Percentiles rank a stretch among this genome's conserved stretches.
phyloP scores from a whole-genome alignment of 2,113 vertebrate genomes.

The Rousettus leschenaultii region DNA sequence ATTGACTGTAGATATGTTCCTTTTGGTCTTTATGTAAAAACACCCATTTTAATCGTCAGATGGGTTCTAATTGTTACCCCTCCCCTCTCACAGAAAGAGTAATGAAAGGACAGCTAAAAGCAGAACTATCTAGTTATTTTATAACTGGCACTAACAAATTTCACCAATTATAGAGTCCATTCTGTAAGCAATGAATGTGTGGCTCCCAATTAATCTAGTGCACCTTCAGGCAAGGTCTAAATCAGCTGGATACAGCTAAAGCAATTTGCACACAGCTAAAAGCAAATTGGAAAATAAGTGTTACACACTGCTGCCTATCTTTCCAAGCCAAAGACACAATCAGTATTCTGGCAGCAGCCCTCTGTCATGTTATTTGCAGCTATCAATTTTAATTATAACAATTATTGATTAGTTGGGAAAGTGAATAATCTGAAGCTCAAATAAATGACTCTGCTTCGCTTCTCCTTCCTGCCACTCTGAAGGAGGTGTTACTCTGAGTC shows the following conservation, averaged over 20 bases:
- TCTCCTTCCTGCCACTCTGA: background rate
- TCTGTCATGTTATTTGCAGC: conserved; percentile 88
- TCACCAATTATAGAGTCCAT: conserved; percentile 88
- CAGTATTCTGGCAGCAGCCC: conserved; percentile 85
- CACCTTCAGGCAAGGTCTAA: conserved; percentile 91
- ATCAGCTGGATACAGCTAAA: conserved; percentile 90
- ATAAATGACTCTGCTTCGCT: conserved; percentile 55
- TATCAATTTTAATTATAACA: conserved; percentile 94
- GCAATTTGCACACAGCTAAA: conserved; percentile 91
- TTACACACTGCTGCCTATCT: conserved; percentile 85
- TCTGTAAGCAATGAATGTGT: conserved; percentile 90
- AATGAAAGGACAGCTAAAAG: conserved; percentile 80
- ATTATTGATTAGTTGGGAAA: conserved; percentile 89
- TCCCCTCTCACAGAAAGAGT: conserved; percentile 70
- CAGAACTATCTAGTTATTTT: conserved; percentile 86
- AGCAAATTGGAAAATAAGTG: conserved; percentile 93
- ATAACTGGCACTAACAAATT: conserved; percentile 91
- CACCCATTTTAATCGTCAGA: conserved; percentile 65
- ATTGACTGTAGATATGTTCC: conserved; percentile 64
- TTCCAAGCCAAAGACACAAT: conserved; percentile 88
- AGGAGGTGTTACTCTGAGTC: background rate
- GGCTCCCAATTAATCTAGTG: conserved; percentile 89
- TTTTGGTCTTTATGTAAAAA: conserved; percentile 73
- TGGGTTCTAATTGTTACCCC: conserved; percentile 78
- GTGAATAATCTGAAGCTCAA: conserved; percentile 85